A percentile compares a stretch with the other conserved stretches of the same genome.
Conservation (phyloP, 2,113 vertebrate species). For the Anguilla japonica region DNA sequence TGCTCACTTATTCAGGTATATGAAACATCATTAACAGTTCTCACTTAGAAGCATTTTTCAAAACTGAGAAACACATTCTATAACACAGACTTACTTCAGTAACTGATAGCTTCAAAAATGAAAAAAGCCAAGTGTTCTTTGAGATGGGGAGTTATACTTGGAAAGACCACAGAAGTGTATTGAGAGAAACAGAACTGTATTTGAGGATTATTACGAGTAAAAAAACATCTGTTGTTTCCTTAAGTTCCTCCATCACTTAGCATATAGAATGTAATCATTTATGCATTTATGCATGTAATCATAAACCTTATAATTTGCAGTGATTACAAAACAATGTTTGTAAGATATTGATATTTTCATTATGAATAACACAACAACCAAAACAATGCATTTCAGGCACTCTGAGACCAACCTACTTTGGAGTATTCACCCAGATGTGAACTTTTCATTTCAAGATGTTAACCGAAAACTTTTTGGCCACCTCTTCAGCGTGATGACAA, state of each 20-base stretch:
- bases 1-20: background rate
- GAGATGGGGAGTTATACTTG: background rate
- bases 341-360: background rate
- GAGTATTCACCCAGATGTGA: background rate
- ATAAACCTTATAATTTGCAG: too few species aligned
- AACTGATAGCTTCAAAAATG: background rate
- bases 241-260: background rate
- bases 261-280: background rate
- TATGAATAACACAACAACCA: background rate
- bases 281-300: too few species aligned
- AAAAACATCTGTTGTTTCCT: background rate
- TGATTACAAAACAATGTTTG: background rate
- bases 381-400: background rate
- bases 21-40: background rate
- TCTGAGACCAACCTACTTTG: background rate
- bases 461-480: background rate
- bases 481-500: background rate
- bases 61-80: background rate
- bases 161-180: background rate
- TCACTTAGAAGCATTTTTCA: background rate
- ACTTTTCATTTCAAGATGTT: background rate
- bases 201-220: background rate
- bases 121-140: background rate
- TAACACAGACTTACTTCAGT: background rate
- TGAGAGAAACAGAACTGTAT: background rate